Percentiles rank a stretch among this genome's conserved stretches.
Conservation (phyloP, 2,797 vertebrate genomes). For the Eulemur coronatus region DNA sequence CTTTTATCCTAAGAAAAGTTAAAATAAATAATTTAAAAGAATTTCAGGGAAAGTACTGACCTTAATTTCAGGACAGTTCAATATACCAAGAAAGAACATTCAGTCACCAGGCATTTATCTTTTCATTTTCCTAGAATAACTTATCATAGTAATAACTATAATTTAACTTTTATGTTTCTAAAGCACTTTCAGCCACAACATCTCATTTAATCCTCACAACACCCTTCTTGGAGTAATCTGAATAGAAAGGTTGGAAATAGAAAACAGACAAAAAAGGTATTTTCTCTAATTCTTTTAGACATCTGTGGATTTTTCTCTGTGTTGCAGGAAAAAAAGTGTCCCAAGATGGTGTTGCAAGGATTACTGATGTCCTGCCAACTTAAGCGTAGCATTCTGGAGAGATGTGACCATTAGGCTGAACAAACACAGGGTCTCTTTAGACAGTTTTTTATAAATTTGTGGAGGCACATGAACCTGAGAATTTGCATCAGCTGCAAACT, state of each 20-base stretch:
- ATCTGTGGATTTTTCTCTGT: conserved; percentile 31
- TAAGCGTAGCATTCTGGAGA: not conserved
- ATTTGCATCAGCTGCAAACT: not conserved
- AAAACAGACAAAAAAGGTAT: not conserved
- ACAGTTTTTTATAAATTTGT: not conserved
- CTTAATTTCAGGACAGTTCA: conserved; percentile 36
- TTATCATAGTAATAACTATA: not conserved
- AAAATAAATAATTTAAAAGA: conserved; percentile 27
- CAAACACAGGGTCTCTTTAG: not conserved
- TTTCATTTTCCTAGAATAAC: conserved; percentile 31
- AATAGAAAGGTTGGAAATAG: conserved; percentile 23
- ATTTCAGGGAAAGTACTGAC: not conserved
- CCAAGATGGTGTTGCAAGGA: not conserved
- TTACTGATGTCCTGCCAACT: not conserved
- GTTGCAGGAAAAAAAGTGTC: not conserved
- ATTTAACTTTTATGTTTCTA: conserved; percentile 37
- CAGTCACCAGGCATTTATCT: not conserved
- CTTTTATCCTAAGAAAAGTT: conserved; percentile 27
- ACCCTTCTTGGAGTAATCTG: not conserved
- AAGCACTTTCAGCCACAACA: not conserved
- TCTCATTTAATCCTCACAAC: conserved; percentile 2
- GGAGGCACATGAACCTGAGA: not conserved
- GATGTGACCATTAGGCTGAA: not conserved
- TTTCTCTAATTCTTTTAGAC: conserved; percentile 2
- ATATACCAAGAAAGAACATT: conserved; percentile 8